phyloP scores from a whole-genome alignment of 2,113 vertebrate genomes.

The Lonchura striata region DNA sequence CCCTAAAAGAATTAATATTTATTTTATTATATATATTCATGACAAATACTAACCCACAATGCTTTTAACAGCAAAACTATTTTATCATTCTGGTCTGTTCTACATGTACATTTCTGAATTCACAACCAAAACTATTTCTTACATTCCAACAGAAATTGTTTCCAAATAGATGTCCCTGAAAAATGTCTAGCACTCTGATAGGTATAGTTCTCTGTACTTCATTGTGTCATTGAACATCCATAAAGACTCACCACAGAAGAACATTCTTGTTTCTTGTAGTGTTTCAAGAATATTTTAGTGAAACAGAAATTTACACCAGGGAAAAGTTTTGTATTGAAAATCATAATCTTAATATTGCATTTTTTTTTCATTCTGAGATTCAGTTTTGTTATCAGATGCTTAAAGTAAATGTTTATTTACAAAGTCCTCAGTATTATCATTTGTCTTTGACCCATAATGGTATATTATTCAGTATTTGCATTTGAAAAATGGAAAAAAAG shows the following conservation, averaged over 20 bases:
- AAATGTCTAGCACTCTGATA: background rate
- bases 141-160: background rate
- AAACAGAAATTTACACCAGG: background rate
- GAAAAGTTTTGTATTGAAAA: background rate
- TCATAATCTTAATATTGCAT: background rate
- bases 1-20: slow-evolving; percentile 68
- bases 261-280: background rate
- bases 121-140: background rate
- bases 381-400: background rate
- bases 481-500: background rate
- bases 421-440: background rate
- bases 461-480: background rate
- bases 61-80: background rate
- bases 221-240: background rate
- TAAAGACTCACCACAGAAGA: background rate
- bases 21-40: background rate
- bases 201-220: background rate
- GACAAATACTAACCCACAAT: background rate
- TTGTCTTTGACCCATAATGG: background rate
- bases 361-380: background rate
- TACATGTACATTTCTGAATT: background rate
- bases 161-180: background rate
- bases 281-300: background rate
- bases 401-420: background rate
- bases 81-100: background rate